Evolutionary conservation across 2,113 vertebrate genomes (phyloP).

Genomic region (Prinia subflava): DNA sequence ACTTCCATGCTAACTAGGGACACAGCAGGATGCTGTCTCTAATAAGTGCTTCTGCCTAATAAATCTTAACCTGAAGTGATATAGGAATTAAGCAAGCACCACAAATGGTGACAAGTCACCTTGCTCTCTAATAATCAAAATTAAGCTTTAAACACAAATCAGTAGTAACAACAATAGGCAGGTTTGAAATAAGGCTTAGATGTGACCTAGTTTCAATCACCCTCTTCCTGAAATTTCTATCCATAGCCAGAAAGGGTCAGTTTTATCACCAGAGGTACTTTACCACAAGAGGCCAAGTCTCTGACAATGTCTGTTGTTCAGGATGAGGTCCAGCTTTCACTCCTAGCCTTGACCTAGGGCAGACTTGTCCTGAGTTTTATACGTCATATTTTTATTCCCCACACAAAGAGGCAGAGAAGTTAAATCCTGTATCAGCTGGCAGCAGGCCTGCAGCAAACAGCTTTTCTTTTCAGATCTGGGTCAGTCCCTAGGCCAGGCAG

Average conservation of each 20-base stretch:
- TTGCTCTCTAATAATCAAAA: neutral
- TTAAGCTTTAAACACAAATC: neutral
- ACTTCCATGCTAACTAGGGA: neutral
- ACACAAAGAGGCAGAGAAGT: neutral
- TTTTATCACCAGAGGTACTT: neutral
- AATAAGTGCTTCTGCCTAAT: neutral
- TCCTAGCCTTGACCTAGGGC: neutral
- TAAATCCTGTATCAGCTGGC: neutral
- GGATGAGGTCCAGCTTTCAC: neutral
- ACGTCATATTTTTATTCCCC: neutral
- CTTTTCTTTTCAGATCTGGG: neutral
- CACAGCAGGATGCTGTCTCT: accelerated
- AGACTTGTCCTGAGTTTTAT: neutral
- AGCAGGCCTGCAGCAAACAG: neutral
- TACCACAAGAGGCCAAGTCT: neutral
- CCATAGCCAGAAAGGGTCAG: neutral
- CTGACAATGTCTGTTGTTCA: neutral
- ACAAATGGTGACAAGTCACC: neutral
- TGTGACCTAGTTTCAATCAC: neutral
- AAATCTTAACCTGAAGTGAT: neutral
- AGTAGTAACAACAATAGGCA: neutral
- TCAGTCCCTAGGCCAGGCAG: neutral
- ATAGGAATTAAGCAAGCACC: neutral
- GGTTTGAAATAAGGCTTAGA: neutral
- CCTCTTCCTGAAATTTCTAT: neutral